Evolutionary conservation across 2,113 vertebrate species (phyloP).

Genomic region (Pelecanus crispus): DNA sequence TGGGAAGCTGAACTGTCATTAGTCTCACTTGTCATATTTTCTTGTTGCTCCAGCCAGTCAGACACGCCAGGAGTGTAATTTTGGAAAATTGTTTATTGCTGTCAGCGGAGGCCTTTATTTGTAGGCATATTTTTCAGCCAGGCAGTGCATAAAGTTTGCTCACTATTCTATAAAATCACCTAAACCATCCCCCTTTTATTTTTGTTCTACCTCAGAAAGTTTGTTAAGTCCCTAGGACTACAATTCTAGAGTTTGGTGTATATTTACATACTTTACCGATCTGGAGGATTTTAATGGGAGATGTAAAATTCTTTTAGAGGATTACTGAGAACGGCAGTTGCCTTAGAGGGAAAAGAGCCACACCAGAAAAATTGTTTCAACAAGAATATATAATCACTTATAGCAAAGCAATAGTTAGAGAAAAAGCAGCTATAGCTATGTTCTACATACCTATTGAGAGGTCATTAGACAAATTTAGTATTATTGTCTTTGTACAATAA

Average conservation of each 20-base stretch:
- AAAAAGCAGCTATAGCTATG: not conserved
- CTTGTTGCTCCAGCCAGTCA: not conserved
- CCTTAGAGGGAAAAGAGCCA: not conserved
- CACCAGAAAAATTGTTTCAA: not conserved
- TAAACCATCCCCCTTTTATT: not conserved
- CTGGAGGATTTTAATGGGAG: not conserved
- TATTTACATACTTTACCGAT: not conserved
- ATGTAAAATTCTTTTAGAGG: not conserved
- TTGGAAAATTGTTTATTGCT: not conserved
- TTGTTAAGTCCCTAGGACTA: not conserved
- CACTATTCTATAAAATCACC: not conserved
- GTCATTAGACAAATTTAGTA: not conserved
- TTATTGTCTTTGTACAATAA: not conserved
- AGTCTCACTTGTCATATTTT: not conserved
- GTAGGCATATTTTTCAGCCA: not conserved
- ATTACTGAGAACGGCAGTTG: not conserved
- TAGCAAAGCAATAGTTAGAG: not conserved
- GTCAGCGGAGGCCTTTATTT: not conserved
- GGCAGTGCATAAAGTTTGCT: not conserved
- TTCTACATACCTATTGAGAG: not conserved
- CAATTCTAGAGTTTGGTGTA: not conserved
- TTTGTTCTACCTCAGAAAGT: not conserved
- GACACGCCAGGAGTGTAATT: not conserved
- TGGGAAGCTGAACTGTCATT: not conserved
- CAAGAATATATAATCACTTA: not conserved